A percentile compares a stretch with the other conserved stretches of the same genome.
phyloP scores from a whole-genome alignment of 2,797 vertebrate genomes.

The Micromesistius poutassou region DNA sequence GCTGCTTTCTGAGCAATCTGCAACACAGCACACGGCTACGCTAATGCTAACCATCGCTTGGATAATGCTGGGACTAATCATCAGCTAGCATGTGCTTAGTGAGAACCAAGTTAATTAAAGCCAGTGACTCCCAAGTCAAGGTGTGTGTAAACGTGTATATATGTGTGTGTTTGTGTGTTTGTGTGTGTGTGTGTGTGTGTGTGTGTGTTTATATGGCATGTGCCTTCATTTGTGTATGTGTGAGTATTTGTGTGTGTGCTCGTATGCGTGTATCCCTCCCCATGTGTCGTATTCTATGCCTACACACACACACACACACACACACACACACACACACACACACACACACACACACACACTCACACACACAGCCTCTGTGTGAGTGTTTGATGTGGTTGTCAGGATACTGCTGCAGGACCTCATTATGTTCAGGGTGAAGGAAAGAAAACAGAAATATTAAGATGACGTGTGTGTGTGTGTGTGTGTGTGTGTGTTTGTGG shows the following conservation, averaged over 20 bases:
- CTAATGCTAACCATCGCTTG: background rate
- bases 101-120: conserved; percentile 54
- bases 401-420: conserved; percentile 37
- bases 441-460: conserved; percentile 33
- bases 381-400: conserved; percentile 41
- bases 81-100: background rate
- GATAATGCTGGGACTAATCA: background rate
- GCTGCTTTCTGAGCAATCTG: background rate
- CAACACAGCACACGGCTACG: background rate
- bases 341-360: conserved; percentile 20
- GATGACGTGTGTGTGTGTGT: background rate
- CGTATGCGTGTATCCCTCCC: too few species aligned
- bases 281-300: too few species aligned
- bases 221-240: too few species aligned
- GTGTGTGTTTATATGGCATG: too few species aligned
- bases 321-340: background rate
- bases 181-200: too few species aligned
- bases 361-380: background rate
- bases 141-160: background rate
- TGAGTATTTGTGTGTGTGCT: too few species aligned
- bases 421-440: conserved; percentile 43
- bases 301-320: conserved; percentile 6
- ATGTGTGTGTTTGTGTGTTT: too few species aligned
- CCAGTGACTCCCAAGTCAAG: conserved; percentile 32
- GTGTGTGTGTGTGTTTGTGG: background rate